Evolutionary conservation across 1,140 invertebrate species (phyloP), one percentile per base, ranked within the genome.

Genomic region (Sarcophaga bullata): DNA sequence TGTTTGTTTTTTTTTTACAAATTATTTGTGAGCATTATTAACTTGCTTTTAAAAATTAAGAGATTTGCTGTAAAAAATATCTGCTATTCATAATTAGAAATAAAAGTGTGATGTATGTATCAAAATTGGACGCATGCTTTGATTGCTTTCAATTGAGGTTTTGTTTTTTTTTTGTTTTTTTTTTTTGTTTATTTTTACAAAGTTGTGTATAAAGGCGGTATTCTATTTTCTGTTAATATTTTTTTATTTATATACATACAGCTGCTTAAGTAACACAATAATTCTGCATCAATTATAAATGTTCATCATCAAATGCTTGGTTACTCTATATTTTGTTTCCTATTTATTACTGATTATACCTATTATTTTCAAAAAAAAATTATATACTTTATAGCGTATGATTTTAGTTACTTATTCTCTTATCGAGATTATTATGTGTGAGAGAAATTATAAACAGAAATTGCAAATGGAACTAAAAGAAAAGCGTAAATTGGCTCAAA

Each of bases 71-170:
- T 37, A 37, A 37, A 37, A 37, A 37, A 1, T 37, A 37, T 37
- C 25, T 37, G 25, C 25, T 37, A 37, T 37, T 37, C 25, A 37
- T 37, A 37, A 37, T 37, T 37, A 37, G 25, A 37, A 37, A 37
- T 37, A 37, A 37, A 37, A 37, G 47, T 47, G 47, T 50, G 73
- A 73, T 47, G 15, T 48, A 11, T 47, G 48, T 48, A 47, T 76
- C 46, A 50, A 76, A 49, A 76, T 76, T 47, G 73, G 37, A 49
- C 37, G 73, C 58, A 68, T 68, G n/a, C 58, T n/a, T 25, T 68
- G 62, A 68, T 68, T 68, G 62, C 62, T 68, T 19, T 68, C n/a
- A 68, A 19, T 52, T 68, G 62, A 68, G 62, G 17, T 19, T 25
- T 19, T 68, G 0, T 68, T 8, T 68, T 68, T 62, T 62, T 13